These are phyloP conservation scores for Hyposoter didymator DNA, from an alignment of 2,888 invertebrate genomes.

Conservation along the genomic window DNA sequence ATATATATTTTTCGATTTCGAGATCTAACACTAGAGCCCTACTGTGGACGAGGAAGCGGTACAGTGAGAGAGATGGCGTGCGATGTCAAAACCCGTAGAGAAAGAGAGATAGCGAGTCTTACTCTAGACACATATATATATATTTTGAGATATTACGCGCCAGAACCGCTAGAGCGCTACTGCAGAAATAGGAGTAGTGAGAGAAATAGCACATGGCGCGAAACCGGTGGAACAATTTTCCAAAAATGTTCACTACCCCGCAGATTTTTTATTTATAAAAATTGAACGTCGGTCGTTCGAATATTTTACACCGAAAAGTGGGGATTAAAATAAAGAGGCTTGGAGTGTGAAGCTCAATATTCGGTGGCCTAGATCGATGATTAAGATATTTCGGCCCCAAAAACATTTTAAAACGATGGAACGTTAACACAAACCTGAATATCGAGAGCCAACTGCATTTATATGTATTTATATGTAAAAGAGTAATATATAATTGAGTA, in stretches of 20 bases:
- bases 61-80: no score
- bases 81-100: no score
- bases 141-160: no score
- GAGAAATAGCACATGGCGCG: no score
- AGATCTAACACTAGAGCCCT: no score
- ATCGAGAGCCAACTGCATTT: background rate
- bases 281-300: background rate
- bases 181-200: no score
- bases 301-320: background rate
- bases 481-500: slow-evolving; percentile 16
- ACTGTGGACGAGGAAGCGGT: no score
- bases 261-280: background rate
- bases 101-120: no score
- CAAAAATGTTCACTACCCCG: background rate
- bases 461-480: background rate
- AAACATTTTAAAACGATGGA: background rate
- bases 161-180: no score
- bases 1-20: no score
- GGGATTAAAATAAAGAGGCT: background rate
- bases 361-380: background rate
- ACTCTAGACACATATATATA: no score
- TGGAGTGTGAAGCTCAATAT: background rate
- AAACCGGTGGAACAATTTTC: no score
- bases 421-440: background rate
- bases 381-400: background rate